phyloP scores from a whole-genome alignment of 2,113 vertebrate genomes.

The Phylloscopus trochilus region DNA sequence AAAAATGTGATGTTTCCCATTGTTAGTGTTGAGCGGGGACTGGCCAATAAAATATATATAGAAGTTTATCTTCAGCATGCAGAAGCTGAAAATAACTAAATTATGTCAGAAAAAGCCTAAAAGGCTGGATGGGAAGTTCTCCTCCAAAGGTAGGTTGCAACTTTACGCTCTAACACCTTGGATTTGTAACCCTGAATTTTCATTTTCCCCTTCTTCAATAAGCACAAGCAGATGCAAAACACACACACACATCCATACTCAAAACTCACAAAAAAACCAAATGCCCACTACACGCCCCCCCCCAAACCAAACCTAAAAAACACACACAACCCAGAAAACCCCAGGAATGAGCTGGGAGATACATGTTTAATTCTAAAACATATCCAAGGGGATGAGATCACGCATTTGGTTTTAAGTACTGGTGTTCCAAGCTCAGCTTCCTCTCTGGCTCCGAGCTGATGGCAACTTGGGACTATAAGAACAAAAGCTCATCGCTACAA shows the following conservation, averaged over 20 bases:
- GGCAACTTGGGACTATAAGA: neutral
- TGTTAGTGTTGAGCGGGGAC: rapidly evolving
- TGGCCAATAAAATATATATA: neutral
- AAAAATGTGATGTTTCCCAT: neutral
- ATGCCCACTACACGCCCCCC: rapidly evolving
- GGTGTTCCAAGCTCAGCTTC: neutral
- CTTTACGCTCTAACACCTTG: neutral
- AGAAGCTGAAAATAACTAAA: neutral
- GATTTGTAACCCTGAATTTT: neutral
- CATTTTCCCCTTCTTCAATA: neutral
- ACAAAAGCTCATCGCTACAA: neutral
- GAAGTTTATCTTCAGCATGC: neutral
- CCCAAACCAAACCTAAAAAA: neutral
- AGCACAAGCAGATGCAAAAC: neutral
- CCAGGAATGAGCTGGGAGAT: neutral
- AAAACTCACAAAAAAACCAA: neutral
- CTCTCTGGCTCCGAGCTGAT: neutral
- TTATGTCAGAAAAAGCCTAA: neutral
- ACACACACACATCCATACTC: neutral
- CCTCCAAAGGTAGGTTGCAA: neutral
- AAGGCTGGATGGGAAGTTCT: neutral
- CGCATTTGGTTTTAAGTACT: neutral
- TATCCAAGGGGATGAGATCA: neutral
- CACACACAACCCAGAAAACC: neutral
- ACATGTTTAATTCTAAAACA: neutral